Evolutionary conservation across 2,113 vertebrate species (phyloP).

Genomic region (Mesocricetus auratus): DNA sequence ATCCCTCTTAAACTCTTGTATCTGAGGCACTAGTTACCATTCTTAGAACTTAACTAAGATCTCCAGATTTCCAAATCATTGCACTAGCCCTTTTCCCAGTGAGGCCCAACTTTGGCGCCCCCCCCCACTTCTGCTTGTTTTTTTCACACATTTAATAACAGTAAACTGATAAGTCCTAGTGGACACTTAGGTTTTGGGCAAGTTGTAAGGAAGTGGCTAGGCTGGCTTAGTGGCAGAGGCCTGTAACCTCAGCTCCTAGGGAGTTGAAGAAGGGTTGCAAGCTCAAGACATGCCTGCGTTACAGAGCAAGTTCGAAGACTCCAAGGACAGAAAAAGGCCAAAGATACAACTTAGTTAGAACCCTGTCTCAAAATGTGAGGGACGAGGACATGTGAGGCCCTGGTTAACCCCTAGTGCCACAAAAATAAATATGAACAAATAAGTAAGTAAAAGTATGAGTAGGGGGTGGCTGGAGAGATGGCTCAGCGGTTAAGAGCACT

Average conservation of each 20-base stretch:
- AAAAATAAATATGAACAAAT: background rate
- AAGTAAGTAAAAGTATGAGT: background rate
- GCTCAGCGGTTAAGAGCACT: too few species aligned
- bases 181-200: conserved; percentile 7
- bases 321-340: background rate
- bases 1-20: background rate
- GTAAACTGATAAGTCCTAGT: background rate
- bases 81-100: background rate
- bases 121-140: background rate
- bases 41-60: background rate
- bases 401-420: background rate
- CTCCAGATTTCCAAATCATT: conserved; percentile 44
- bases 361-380: background rate
- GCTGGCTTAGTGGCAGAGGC: background rate
- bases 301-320: background rate
- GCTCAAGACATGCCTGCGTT: background rate
- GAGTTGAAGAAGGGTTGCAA: background rate
- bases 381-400: background rate
- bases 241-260: background rate
- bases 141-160: conserved; percentile 38
- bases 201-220: background rate
- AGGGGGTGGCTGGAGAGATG: too few species aligned
- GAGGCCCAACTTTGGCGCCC: conserved; percentile 25
- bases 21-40: background rate
- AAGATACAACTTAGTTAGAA: background rate